Percentiles rank a stretch among this genome's conserved stretches.
Conservation (phyloP, 2,888 invertebrate genomes). For the Phlogophora meticulosa region DNA sequence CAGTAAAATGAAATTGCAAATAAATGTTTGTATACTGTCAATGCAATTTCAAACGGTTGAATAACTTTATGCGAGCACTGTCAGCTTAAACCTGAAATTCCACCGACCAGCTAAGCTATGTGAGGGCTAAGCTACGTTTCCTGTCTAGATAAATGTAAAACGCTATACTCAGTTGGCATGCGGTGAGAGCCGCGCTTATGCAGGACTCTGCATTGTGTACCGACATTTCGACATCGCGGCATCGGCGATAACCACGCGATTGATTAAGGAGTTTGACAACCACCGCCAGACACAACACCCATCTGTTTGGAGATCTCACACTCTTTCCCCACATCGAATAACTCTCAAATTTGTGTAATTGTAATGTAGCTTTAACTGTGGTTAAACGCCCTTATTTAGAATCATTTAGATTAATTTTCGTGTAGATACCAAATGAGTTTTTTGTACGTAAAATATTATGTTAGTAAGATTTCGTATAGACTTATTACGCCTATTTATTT, state of each 20-base stretch:
- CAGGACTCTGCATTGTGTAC: too few species aligned
- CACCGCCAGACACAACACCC: too few species aligned
- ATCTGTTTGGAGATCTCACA: too few species aligned
- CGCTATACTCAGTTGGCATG: constrained; percentile 1
- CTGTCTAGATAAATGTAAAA: background rate
- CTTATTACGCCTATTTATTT: constrained; percentile 56
- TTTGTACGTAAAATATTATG: constrained; percentile 40
- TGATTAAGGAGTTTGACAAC: too few species aligned
- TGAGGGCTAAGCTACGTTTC: background rate
- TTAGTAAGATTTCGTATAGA: constrained; percentile 35
- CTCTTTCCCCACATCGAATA: background rate
- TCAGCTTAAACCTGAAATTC: background rate
- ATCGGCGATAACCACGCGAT: too few species aligned
- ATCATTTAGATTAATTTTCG: constrained; percentile 20
- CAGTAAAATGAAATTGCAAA: constrained; percentile 15
- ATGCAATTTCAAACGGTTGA: constrained; percentile 17
- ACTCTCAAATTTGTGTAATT: background rate
- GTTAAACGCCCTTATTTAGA: constrained; percentile 21
- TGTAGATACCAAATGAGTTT: constrained; percentile 33
- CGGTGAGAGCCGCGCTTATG: background rate
- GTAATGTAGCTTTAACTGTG: constrained; percentile 32
- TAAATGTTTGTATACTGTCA: constrained; percentile 21
- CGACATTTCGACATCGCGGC: too few species aligned
- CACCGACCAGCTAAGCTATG: background rate
- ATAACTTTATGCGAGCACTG: background rate